Conservation (phyloP, 2,888 invertebrate genomes). For the Alsophila aescularia region DNA sequence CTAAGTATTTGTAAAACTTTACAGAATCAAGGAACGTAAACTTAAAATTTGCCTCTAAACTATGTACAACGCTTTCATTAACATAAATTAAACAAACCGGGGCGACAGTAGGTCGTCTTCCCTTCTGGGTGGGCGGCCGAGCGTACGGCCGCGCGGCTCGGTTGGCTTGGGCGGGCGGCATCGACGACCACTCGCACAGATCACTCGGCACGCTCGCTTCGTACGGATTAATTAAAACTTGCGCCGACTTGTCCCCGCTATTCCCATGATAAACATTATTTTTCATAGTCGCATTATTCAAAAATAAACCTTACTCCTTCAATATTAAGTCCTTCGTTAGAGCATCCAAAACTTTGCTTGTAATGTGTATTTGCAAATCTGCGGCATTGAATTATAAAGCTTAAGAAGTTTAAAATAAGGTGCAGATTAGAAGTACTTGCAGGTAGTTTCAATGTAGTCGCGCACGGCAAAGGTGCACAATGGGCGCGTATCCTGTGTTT, state of each 20-base stretch:
- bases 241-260: constrained; percentile 28
- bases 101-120: neutral
- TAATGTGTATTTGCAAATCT: constrained; percentile 2
- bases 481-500: constrained; percentile 42
- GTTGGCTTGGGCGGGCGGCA: neutral
- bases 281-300: neutral
- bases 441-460: neutral
- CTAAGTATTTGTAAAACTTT: too few species aligned
- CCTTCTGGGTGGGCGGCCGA: neutral
- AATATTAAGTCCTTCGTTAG: neutral
- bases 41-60: neutral
- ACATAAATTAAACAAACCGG: neutral
- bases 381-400: neutral
- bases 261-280: constrained; percentile 30
- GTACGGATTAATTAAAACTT: constrained; percentile 47
- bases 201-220: constrained; percentile 30
- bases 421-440: neutral
- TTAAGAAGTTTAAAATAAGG: constrained; percentile 10
- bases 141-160: neutral
- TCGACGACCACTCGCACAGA: constrained; percentile 12
- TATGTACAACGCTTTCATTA: neutral
- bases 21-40: too few species aligned
- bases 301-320: constrained; percentile 4
- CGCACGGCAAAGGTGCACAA: constrained; percentile 43
- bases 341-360: constrained; percentile 4